A percentile compares a stretch with the other conserved stretches of the same genome.
These are phyloP conservation scores for Pterocles gutturalis DNA, from an alignment of 2,113 vertebrate species.

Conservation along the genomic window DNA sequence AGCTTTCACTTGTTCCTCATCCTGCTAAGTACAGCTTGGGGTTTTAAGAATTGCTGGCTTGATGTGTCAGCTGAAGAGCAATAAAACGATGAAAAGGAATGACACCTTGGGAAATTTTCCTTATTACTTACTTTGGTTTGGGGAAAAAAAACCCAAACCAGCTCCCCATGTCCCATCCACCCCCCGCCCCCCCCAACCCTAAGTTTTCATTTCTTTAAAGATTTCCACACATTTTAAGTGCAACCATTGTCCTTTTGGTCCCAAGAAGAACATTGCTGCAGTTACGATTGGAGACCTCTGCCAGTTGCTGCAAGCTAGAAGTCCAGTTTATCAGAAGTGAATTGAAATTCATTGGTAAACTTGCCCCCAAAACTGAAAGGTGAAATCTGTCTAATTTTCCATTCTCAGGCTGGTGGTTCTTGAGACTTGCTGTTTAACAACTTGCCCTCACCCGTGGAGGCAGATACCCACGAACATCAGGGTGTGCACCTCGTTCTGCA, in stretches of 20 bases:
- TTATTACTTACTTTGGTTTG: background rate
- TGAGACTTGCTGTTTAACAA: background rate
- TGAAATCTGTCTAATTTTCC: background rate
- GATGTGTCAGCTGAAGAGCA: background rate
- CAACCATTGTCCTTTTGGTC: background rate
- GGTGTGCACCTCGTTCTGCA: background rate
- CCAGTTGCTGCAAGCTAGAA: background rate
- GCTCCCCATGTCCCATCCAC: rapidly evolving
- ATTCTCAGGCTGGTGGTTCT: too few relatives aligned
- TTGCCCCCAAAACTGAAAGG: background rate
- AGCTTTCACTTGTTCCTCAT: background rate
- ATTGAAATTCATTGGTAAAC: background rate
- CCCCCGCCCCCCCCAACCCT: background rate
- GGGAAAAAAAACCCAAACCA: background rate
- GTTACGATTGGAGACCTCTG: background rate
- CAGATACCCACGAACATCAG: background rate
- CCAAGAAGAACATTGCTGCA: background rate
- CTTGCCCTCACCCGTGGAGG: background rate
- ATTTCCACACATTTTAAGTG: background rate
- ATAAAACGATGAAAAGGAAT: background rate
- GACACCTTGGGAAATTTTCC: background rate
- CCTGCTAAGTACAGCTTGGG: background rate
- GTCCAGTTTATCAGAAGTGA: background rate
- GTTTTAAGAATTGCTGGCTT: background rate
- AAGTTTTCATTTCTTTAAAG: background rate